A percentile compares a stretch with the other conserved stretches of the same genome.
phyloP scores from a whole-genome alignment of 2,888 invertebrate species.

The Therioaphis trifolii region DNA sequence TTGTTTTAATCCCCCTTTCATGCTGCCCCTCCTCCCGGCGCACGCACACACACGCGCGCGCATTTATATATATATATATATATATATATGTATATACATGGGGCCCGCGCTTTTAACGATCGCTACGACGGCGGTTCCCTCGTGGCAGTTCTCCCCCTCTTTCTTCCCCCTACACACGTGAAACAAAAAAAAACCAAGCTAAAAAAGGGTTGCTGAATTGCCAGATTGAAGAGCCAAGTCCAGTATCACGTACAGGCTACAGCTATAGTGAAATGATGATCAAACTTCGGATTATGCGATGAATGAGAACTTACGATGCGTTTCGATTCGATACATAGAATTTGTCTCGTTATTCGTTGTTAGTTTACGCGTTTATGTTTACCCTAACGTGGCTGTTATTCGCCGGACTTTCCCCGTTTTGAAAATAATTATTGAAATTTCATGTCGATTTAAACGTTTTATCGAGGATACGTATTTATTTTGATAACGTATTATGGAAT shows the following conservation, averaged over 20 bases:
- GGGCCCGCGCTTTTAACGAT: constrained; percentile 57
- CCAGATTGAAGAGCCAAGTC: constrained; percentile 48
- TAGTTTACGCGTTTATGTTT: no score
- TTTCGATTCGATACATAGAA: no score
- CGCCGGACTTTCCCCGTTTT: no score
- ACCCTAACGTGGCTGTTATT: no score
- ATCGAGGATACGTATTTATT: no score
- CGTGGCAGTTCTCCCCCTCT: constrained; percentile 50
- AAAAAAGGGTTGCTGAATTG: constrained; percentile 56
- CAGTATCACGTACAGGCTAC: constrained; percentile 20
- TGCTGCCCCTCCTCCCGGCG: constrained; percentile 42
- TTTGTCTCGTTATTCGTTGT: no score
- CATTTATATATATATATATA: neutral
- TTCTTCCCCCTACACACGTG: constrained; percentile 23
- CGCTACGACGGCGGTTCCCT: constrained; percentile 52
- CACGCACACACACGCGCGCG: neutral
- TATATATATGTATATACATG: constrained; percentile 11
- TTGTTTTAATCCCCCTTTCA: constrained; percentile 62
- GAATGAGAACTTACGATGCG: no score
- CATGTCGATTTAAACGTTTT: no score
- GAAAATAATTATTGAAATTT: no score
- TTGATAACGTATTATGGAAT: no score
- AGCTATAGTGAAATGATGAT: neutral
- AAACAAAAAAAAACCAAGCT: constrained; percentile 41
- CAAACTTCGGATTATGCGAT: neutral